phyloP scores from a whole-genome alignment of 2,797 vertebrate species.

The Ambastaia sidthimunki region DNA sequence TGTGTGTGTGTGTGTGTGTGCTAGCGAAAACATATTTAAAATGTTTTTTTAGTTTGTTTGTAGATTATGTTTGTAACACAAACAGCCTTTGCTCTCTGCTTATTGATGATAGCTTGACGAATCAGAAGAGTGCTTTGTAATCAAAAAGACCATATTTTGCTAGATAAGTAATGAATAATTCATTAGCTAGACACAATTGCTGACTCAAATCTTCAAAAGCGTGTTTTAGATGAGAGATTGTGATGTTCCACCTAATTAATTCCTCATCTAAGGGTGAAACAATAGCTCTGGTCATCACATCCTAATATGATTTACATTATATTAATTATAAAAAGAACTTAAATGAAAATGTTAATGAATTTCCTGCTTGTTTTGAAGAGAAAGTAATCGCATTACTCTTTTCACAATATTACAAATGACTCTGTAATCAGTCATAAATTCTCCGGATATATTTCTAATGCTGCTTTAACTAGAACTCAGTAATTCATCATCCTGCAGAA shows the following conservation, averaged over 20 bases:
- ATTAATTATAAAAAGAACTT: not conserved
- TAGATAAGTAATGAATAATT: slow-evolving; percentile 64
- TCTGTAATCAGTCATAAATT: not conserved
- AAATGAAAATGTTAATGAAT: not conserved
- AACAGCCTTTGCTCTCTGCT: slow-evolving; percentile 51
- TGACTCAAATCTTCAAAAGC: slow-evolving; percentile 66
- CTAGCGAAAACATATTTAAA: slow-evolving; percentile 22
- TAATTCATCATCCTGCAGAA: slow-evolving; percentile 44
- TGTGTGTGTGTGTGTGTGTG: slow-evolving; percentile 8
- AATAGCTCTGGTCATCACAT: slow-evolving; percentile 23
- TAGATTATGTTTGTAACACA: slow-evolving; percentile 48
- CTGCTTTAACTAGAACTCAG: slow-evolving; percentile 49
- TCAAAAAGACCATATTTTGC: slow-evolving; percentile 54
- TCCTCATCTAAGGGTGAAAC: slow-evolving; percentile 37
- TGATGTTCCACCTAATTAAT: slow-evolving; percentile 60
- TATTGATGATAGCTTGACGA: slow-evolving; percentile 4
- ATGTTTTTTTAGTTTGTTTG: slow-evolving; percentile 41
- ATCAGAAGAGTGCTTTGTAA: slow-evolving; percentile 53
- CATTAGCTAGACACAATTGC: slow-evolving; percentile 63
- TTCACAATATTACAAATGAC: not conserved
- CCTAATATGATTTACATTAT: not conserved
- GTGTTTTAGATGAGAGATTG: slow-evolving; percentile 46
- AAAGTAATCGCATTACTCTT: not conserved
- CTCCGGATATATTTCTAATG: slow-evolving; percentile 9
- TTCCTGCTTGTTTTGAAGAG: slow-evolving; percentile 1